Conservation (phyloP, 2,113 vertebrate species). For the Cacatua alba region DNA sequence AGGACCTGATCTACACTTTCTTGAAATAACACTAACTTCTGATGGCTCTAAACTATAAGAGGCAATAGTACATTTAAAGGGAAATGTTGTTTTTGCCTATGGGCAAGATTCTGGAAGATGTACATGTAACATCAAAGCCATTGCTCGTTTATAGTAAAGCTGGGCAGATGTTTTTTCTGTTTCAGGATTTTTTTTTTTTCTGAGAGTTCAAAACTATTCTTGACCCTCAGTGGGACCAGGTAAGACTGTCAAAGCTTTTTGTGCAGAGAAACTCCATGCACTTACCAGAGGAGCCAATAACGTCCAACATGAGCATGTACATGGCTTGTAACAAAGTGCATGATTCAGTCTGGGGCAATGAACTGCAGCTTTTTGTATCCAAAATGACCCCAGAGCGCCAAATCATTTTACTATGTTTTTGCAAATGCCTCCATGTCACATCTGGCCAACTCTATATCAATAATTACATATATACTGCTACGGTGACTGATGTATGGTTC, state of each 20-base stretch:
- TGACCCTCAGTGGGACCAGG: background rate
- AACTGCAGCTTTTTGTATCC: background rate
- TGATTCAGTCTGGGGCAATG: background rate
- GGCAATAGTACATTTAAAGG: background rate
- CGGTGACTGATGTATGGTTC: constrained; percentile 19
- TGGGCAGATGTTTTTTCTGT: background rate
- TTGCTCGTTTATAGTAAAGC: background rate
- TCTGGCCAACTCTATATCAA: background rate
- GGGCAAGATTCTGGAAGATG: background rate
- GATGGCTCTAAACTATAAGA: background rate
- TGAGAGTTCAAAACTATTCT: background rate
- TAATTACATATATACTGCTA: constrained; percentile 43
- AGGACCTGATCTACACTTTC: background rate
- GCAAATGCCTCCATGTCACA: constrained; percentile 27
- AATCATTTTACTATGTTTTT: constrained; percentile 13
- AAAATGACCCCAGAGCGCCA: background rate
- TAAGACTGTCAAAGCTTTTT: background rate
- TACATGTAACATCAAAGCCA: background rate
- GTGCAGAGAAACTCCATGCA: background rate
- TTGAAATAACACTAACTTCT: background rate
- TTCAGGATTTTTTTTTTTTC: background rate
- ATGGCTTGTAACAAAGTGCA: background rate
- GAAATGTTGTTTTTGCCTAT: background rate
- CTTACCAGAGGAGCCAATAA: background rate
- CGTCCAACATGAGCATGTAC: accelerated